Evolutionary conservation across 92 coral and sea anemone species (phyloP).

Genomic region (Pocillopora grandis): DNA sequence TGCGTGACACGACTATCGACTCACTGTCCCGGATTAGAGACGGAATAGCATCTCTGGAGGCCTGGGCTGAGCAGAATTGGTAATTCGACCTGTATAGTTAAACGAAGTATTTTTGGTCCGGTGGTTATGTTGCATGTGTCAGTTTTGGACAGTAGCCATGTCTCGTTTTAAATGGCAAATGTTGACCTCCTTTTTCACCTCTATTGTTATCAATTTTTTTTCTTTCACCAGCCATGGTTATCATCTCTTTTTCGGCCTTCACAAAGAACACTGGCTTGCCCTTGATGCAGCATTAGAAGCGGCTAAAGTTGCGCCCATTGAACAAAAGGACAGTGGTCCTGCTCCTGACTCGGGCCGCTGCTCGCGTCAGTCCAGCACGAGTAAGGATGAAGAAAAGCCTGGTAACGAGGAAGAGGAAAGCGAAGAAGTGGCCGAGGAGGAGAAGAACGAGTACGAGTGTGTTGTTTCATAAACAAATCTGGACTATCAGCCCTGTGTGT

Average conservation of each 20-base stretch:
- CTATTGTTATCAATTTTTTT: not conserved
- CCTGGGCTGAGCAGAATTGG: conserved; percentile 97
- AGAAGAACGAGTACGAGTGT: conserved; percentile 66
- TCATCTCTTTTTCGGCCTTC: conserved; percentile 77
- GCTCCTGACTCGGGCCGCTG: conserved; percentile 64
- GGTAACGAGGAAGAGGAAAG: conserved; percentile 53
- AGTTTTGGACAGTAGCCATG: not conserved
- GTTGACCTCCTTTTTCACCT: not conserved
- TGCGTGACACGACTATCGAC: conserved; percentile 69
- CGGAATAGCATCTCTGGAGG: conserved; percentile 77
- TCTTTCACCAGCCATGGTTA: conserved; percentile 81
- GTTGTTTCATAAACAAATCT: conserved; percentile 50
- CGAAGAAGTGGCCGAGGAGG: conserved; percentile 46
- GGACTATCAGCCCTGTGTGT: not conserved
- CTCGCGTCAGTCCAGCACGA: conserved; percentile 62
- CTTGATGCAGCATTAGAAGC: conserved; percentile 63
- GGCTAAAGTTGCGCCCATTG: conserved; percentile 66
- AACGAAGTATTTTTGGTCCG: not conserved
- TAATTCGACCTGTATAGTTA: conserved; percentile 22
- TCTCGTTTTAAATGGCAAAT: not conserved
- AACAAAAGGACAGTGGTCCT: conserved; percentile 73
- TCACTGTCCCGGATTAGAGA: conserved; percentile 76
- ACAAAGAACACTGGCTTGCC: conserved; percentile 84
- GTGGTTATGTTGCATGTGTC: not conserved
- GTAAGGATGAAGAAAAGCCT: conserved; percentile 67